Evolutionary conservation across 2,797 vertebrate genomes (phyloP), one percentile per base, ranked within the genome.

Genomic region (Macropus fuliginosus): DNA sequence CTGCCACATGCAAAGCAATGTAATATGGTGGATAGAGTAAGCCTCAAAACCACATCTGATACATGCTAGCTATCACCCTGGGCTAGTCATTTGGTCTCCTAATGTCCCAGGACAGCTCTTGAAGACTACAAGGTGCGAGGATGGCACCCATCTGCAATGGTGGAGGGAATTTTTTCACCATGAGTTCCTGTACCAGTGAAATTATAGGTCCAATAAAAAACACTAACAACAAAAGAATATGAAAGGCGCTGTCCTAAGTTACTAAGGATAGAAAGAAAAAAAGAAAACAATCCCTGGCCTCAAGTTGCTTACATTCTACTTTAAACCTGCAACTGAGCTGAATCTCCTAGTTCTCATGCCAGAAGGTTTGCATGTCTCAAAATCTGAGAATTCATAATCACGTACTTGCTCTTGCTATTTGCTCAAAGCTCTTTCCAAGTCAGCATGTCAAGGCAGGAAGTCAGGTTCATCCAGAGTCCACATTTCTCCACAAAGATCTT

Each of bases 341-440:
- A 96, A 96, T 95, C 87, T 94, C 59, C 95, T 87, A 91, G 5
- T 52, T 95, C 21, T 91, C 92, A 54, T 81, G 92, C 66, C 74
- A 31, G 1, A 4, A 96, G 52, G 56, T 8, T 96, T 56, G 40
- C 94, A 40, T 74, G 56, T 50, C 97, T 62, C 91, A 94, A 92
- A 96, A 95, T 93, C 92, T 91, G 90, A 4, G 74, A 92, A 55
- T 46, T 91, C 46, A 46, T 94, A 97, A 96, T 94, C 55, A 93
- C 27, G 5, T 56, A 1, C 52, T 91, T 97, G 97, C 94, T 92
- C 54, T 93, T 94, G 4, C 90, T 59, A 91, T 81, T n/a, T 91
- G 46, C 55, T 92, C 56, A 97, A 52, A 95, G 24, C 40, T 21
- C 8, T 87, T 74, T 66, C 96, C 94, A 55, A 96, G 66, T 3